Conservation (phyloP, 2,888 invertebrate species). For the Liopterus haemorrhoidalis region DNA sequence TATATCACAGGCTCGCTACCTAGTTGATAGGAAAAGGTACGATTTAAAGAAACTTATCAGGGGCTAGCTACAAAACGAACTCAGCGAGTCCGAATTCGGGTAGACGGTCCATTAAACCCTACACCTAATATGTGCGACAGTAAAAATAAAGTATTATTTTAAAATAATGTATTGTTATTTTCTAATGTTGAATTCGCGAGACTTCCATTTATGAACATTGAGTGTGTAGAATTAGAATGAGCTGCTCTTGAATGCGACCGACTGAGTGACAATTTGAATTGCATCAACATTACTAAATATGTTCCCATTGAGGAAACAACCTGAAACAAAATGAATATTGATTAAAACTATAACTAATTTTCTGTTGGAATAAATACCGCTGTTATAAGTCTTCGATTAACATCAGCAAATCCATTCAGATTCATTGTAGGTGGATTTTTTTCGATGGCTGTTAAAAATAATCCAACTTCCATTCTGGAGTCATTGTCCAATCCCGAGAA, state of each 20-base stretch:
- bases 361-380: conserved; percentile 49
- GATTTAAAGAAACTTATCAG: too few relatives aligned
- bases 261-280: conserved; percentile 61
- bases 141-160: too few relatives aligned
- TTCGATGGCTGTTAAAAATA: conserved; percentile 67
- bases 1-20: too few relatives aligned
- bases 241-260: conserved; percentile 49
- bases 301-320: conserved; percentile 67
- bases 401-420: conserved; percentile 66
- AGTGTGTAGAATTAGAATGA: conserved; percentile 33
- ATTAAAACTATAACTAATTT: neutral
- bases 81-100: too few relatives aligned
- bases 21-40: too few relatives aligned
- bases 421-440: conserved; percentile 74
- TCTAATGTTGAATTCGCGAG: too few relatives aligned
- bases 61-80: too few relatives aligned
- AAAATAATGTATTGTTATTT: too few relatives aligned
- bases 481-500: conserved; percentile 58
- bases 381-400: conserved; percentile 62
- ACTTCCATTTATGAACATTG: conserved; percentile 1
- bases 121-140: too few relatives aligned
- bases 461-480: conserved; percentile 64
- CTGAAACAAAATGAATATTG: conserved; percentile 43
- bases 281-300: conserved; percentile 66
- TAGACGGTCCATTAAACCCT: too few relatives aligned